These are phyloP conservation scores for Lacerta bilineata DNA, from an alignment of 2,797 vertebrate species.

Conservation along the genomic window DNA sequence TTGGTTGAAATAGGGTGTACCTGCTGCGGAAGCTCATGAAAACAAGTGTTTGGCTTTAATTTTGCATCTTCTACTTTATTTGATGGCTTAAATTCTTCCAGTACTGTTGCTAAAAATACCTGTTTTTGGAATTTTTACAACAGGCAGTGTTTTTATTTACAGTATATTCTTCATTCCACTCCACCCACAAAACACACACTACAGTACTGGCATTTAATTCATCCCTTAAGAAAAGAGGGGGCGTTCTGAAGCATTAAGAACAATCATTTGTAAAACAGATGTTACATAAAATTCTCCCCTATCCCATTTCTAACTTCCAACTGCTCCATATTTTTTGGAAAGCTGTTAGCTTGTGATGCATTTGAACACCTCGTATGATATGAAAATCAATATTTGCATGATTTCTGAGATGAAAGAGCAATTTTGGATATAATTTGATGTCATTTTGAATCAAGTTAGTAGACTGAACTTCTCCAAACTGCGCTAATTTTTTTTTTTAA, in stretches of 20 bases:
- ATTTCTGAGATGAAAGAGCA: too few species aligned
- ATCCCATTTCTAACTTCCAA: neutral
- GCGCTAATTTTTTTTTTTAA: neutral
- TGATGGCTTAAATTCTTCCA: conserved; percentile 33
- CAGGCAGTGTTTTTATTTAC: conserved; percentile 8
- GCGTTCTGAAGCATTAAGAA: neutral
- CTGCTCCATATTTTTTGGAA: neutral
- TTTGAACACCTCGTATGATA: too few species aligned
- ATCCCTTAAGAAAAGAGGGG: neutral
- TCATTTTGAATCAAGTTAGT: too few species aligned
- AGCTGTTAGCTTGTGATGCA: neutral
- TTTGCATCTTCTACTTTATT: conserved; percentile 47
- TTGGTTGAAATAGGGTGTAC: conserved; percentile 55
- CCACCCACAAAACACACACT: neutral
- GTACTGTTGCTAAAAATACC: conserved; percentile 30
- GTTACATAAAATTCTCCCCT: neutral
- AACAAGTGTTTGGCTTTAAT: conserved; percentile 39
- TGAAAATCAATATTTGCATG: too few species aligned
- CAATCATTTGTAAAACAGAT: neutral
- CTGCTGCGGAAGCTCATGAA: conserved; percentile 49
- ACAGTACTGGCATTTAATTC: neutral
- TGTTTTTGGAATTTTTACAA: neutral
- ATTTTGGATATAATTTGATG: too few species aligned
- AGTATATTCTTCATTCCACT: neutral
- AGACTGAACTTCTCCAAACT: too few species aligned